phyloP scores from a whole-genome alignment of 1,140 invertebrate genomes.

The Danaus plexippus region DNA sequence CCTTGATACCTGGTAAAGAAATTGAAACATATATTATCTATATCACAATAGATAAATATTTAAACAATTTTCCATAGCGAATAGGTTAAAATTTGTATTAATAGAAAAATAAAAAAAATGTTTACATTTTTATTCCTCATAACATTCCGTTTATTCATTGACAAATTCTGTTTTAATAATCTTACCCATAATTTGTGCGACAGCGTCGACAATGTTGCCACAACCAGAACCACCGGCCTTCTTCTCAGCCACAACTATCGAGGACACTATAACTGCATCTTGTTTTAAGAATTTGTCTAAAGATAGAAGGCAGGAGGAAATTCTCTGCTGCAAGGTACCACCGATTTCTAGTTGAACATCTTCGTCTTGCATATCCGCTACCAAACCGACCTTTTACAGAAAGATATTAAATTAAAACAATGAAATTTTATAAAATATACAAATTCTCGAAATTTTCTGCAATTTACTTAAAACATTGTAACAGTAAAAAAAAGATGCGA shows the following conservation, averaged over 20 bases:
- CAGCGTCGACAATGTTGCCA: slow-evolving; percentile 76
- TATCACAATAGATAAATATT: no score
- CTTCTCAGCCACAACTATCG: slow-evolving; percentile 86
- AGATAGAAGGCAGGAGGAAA: slow-evolving; percentile 82
- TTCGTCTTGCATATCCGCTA: slow-evolving; percentile 87
- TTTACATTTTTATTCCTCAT: not conserved
- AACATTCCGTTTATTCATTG: not conserved
- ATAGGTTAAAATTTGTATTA: no score
- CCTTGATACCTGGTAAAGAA: slow-evolving; percentile 54
- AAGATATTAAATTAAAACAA: not conserved
- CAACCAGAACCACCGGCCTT: slow-evolving; percentile 69
- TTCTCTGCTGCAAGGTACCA: slow-evolving; percentile 88
- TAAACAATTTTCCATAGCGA: no score
- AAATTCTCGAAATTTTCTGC: no score
- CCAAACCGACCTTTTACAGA: slow-evolving; percentile 73
- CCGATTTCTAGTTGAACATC: slow-evolving; percentile 83
- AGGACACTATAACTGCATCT: slow-evolving; percentile 78
- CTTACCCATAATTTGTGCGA: slow-evolving; percentile 77
- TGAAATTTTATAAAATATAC: no score
- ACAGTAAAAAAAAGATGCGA: not conserved
- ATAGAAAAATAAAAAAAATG: no score
- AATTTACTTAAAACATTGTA: not conserved
- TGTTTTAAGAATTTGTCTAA: slow-evolving; percentile 80
- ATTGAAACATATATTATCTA: not conserved
- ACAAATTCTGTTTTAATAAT: not conserved